Evolutionary conservation across 2,113 vertebrate species (phyloP).

Genomic region (Coturnix japonica): DNA sequence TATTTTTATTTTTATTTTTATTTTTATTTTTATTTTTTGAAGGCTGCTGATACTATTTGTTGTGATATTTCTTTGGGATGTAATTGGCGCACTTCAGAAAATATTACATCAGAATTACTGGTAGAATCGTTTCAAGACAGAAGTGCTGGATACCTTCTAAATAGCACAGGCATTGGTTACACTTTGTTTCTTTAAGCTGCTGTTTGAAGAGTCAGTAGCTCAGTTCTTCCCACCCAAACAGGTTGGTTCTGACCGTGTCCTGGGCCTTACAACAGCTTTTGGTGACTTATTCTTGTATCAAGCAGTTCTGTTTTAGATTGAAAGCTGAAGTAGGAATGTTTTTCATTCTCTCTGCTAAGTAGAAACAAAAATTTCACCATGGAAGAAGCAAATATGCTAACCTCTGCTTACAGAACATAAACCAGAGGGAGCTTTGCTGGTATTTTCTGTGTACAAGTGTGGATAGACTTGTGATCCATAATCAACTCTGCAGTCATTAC

Average conservation of each 20-base stretch:
- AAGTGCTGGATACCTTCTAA: not conserved
- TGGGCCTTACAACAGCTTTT: not conserved
- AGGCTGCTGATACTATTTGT: not conserved
- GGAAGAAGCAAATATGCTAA: not conserved
- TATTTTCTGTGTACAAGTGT: not conserved
- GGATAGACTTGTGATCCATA: not conserved
- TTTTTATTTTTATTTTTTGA: too few relatives aligned
- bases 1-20: too few relatives aligned
- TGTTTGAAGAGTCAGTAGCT: not conserved
- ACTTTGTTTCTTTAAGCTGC: not conserved
- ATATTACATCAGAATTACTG: not conserved
- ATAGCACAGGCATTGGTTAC: not conserved
- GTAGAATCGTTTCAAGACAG: not conserved
- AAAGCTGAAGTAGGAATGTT: not conserved
- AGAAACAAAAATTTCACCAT: not conserved
- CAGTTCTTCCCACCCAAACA: not conserved
- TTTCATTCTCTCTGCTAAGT: not conserved
- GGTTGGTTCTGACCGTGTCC: not conserved
- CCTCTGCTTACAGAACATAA: not conserved
- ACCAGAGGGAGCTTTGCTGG: not conserved
- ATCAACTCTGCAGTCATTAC: not conserved
- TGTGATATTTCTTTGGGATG: not conserved
- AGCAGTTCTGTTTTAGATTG: not conserved
- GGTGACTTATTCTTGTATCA: not conserved
- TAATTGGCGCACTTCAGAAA: not conserved